Percentiles rank a stretch among this genome's conserved stretches.
Conservation (phyloP, 2,888 invertebrate species). For the Saturnia pavonia region DNA sequence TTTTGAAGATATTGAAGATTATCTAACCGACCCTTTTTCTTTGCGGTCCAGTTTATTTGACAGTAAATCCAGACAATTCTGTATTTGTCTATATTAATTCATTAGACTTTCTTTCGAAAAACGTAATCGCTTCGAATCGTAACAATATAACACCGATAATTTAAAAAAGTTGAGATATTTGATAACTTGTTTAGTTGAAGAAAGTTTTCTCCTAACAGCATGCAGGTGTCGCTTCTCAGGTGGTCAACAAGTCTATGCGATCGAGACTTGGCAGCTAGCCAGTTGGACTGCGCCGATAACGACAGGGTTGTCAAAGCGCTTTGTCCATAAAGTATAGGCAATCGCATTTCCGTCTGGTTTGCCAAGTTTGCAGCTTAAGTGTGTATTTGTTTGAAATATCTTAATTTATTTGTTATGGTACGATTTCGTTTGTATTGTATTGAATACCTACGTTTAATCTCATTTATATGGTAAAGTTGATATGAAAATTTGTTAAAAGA, state of each 20-base stretch:
- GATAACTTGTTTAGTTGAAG: not conserved
- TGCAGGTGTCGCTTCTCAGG: conserved; percentile 17
- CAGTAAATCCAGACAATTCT: too few relatives aligned
- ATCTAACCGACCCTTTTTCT: too few relatives aligned
- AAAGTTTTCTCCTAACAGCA: not conserved
- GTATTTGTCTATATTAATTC: too few relatives aligned
- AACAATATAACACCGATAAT: not conserved
- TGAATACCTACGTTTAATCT: not conserved
- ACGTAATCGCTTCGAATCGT: not conserved
- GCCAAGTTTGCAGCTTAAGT: not conserved
- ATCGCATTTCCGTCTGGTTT: not conserved
- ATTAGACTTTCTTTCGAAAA: not conserved
- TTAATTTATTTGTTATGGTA: not conserved
- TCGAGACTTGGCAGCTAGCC: conserved; percentile 17
- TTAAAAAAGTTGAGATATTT: not conserved
- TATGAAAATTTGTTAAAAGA: not conserved
- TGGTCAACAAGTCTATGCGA: conserved; percentile 19
- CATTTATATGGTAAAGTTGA: not conserved
- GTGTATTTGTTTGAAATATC: conserved; percentile 6
- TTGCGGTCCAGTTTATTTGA: too few relatives aligned
- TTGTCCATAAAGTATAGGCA: not conserved
- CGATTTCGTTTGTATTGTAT: not conserved
- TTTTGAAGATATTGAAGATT: too few relatives aligned
- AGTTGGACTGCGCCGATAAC: not conserved
- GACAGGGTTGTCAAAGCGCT: conserved; percentile 16